A percentile compares a stretch with the other conserved stretches of the same genome.
phyloP scores from a whole-genome alignment of 2,113 vertebrate genomes.

The Muscicapa adusta region DNA sequence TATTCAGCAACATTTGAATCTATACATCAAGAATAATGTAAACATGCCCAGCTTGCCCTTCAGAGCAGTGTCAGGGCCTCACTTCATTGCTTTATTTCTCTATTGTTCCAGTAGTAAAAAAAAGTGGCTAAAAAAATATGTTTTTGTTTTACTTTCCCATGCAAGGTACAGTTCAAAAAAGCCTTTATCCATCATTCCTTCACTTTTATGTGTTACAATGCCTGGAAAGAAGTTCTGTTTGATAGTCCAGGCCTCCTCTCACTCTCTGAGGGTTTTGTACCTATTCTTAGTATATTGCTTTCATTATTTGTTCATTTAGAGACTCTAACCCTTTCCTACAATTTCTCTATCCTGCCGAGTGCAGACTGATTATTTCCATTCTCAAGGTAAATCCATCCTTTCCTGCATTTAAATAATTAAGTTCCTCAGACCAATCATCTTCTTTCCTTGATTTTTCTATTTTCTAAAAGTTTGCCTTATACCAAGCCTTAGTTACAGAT shows the following conservation, averaged over 20 bases:
- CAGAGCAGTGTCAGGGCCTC: background rate
- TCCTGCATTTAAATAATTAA: background rate
- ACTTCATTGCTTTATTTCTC: background rate
- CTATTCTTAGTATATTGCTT: background rate
- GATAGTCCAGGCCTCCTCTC: background rate
- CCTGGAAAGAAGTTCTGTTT: background rate
- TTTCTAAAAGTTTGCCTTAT: background rate
- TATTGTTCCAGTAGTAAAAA: background rate
- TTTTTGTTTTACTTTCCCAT: background rate
- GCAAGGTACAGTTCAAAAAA: background rate
- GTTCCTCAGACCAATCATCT: background rate
- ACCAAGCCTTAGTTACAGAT: background rate
- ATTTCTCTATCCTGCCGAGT: background rate
- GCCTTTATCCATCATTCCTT: background rate
- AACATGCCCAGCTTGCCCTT: background rate
- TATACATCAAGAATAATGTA: background rate
- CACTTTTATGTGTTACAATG: background rate
- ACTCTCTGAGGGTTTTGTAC: background rate
- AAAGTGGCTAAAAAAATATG: background rate
- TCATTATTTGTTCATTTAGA: background rate
- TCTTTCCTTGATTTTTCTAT: background rate
- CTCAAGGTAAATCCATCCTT: background rate
- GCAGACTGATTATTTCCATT: background rate
- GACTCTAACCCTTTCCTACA: background rate
- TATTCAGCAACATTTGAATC: background rate